Conservation (phyloP, 2,113 vertebrate species). For the Oncorhynchus masou region DNA sequence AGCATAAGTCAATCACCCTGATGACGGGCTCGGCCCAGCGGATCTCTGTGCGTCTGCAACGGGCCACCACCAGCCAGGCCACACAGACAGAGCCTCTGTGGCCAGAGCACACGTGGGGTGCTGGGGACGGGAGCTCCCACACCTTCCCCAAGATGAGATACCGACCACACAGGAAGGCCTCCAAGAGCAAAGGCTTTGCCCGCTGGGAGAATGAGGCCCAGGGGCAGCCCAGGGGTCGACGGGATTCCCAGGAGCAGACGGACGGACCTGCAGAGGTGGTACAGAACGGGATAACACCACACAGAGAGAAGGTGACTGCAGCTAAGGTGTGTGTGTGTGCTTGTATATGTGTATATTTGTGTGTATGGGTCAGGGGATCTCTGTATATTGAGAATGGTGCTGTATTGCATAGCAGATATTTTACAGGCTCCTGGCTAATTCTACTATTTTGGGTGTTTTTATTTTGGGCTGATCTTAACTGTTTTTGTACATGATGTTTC, state of each 20-base stretch:
- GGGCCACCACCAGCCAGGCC: conserved; percentile 90
- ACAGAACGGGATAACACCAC: conserved; percentile 69
- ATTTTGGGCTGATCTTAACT: too few species aligned
- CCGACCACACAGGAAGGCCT: conserved; percentile 81
- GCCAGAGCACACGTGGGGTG: conserved; percentile 82
- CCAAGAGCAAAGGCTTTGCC: conserved; percentile 88
- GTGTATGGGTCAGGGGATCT: background rate
- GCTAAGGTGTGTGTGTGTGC: conserved; percentile 63
- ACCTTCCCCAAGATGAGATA: conserved; percentile 97
- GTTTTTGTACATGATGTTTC: too few species aligned
- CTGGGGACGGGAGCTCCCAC: conserved; percentile 80
- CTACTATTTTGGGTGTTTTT: too few species aligned
- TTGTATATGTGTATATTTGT: background rate
- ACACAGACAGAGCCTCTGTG: conserved; percentile 93
- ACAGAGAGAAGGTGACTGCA: conserved; percentile 69
- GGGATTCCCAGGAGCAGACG: conserved; percentile 61
- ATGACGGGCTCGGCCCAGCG: conserved; percentile 90
- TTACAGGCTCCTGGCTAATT: too few species aligned
- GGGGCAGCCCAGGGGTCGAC: conserved; percentile 44
- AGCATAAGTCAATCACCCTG: conserved; percentile 87
- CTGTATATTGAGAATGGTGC: background rate
- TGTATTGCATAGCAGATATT: too few species aligned
- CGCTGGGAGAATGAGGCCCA: conserved; percentile 88
- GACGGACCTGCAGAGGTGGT: conserved; percentile 44
- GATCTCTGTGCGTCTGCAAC: conserved; percentile 90